Conservation (phyloP, 2,888 invertebrate genomes). For the Caenorhabditis sp. region DNA sequence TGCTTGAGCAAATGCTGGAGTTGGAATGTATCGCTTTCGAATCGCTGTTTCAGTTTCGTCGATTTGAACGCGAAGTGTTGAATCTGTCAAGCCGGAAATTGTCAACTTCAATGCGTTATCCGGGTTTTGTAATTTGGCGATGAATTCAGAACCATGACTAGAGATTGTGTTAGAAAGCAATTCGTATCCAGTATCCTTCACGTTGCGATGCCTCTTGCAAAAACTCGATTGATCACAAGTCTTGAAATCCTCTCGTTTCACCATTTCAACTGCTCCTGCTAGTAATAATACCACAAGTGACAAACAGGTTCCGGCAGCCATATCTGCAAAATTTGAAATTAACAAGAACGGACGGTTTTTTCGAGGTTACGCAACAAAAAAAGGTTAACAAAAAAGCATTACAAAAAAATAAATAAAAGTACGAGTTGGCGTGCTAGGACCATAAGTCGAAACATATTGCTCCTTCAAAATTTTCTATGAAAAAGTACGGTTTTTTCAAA, state of each 20-base stretch:
- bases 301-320: constrained; percentile 37
- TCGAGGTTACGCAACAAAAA: no score
- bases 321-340: constrained; percentile 21
- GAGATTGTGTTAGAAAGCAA: constrained; percentile 37
- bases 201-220: constrained; percentile 59
- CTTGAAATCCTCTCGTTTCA: constrained; percentile 68
- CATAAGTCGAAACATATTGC: not conserved
- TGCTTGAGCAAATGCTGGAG: constrained; percentile 40
- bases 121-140: constrained; percentile 28
- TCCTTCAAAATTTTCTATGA: not conserved
- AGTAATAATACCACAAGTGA: constrained; percentile 9
- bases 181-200: constrained; percentile 50
- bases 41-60: constrained; percentile 51
- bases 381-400: not conserved
- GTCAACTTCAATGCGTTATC: constrained; percentile 43
- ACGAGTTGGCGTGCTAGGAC: not conserved
- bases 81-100: constrained; percentile 39
- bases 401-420: not conserved
- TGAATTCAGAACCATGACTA: constrained; percentile 26
- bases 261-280: constrained; percentile 21
- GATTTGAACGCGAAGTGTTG: constrained; percentile 51
- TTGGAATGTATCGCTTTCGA: constrained; percentile 49
- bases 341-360: no score
- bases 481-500: not conserved
- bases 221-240: constrained; percentile 69